These are phyloP conservation scores for Drosophila prostipennis DNA, from an alignment of 2,888 invertebrate species.

Conservation along the genomic window DNA sequence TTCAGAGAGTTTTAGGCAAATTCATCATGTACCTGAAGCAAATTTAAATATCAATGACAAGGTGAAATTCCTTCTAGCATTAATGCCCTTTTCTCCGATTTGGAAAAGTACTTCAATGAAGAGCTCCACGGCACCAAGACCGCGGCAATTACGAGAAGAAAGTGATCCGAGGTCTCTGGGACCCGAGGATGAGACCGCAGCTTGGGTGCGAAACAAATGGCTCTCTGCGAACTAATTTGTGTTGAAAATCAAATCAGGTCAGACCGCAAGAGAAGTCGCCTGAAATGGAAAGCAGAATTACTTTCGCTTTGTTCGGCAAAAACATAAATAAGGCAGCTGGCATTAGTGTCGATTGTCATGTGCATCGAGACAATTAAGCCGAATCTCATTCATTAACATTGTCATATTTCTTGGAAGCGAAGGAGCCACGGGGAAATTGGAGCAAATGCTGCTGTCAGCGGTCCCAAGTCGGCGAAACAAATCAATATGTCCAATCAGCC, in stretches of 20 bases:
- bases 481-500: conserved; percentile 73
- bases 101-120: conserved; percentile 27
- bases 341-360: conserved; percentile 38
- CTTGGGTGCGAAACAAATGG: conserved; percentile 47
- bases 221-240: conserved; percentile 42
- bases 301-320: conserved; percentile 67
- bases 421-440: conserved; percentile 62
- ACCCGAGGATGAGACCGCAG: conserved; percentile 46
- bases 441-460: conserved; percentile 56
- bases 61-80: conserved; percentile 20
- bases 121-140: conserved; percentile 21
- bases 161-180: conserved; percentile 19
- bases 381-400: conserved; percentile 55
- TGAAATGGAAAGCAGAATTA: conserved; percentile 76
- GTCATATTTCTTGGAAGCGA: conserved; percentile 63
- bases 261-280: conserved; percentile 44
- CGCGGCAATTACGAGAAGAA: conserved; percentile 44
- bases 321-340: conserved; percentile 22
- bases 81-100: conserved; percentile 23
- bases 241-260: conserved; percentile 64
- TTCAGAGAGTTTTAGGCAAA: background rate
- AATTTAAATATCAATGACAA: conserved; percentile 26
- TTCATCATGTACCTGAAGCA: conserved; percentile 2
- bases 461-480: conserved; percentile 63
- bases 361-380: conserved; percentile 54